Conservation (phyloP, 2,113 vertebrate genomes). For the Coturnix japonica region DNA sequence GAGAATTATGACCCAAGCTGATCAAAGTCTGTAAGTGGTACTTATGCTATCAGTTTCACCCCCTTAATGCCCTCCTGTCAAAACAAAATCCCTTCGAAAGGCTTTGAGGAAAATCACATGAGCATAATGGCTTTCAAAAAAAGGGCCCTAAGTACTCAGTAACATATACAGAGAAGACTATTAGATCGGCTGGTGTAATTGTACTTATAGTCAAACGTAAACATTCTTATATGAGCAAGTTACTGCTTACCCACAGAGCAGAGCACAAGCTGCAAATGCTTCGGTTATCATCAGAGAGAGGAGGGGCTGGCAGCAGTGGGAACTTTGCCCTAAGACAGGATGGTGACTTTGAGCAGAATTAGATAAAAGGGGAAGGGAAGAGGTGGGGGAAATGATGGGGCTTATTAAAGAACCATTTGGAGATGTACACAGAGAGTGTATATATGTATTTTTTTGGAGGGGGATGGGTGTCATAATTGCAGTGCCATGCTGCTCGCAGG, state of each 20-base stretch:
- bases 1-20: constrained; percentile 82
- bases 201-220: constrained; percentile 82
- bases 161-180: constrained; percentile 86
- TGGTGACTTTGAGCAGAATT: background rate
- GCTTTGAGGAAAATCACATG: constrained; percentile 85
- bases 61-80: constrained; percentile 89
- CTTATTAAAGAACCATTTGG: background rate
- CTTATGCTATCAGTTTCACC: constrained; percentile 87
- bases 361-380: background rate
- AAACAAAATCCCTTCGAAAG: constrained; percentile 85
- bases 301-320: background rate
- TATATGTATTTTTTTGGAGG: too few relatives aligned
- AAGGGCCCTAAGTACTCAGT: constrained; percentile 79
- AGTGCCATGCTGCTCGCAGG: background rate
- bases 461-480: rapidly evolving
- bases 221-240: constrained; percentile 78
- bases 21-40: constrained; percentile 87
- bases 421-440: background rate
- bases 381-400: background rate
- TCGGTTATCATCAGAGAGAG: background rate
- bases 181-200: constrained; percentile 82
- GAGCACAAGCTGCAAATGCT: background rate
- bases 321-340: constrained; percentile 14
- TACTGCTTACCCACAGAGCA: constrained; percentile 54
- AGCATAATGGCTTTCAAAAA: constrained; percentile 80